Conservation (phyloP, 2,797 vertebrate species). For the Crotalus adamanteus region DNA sequence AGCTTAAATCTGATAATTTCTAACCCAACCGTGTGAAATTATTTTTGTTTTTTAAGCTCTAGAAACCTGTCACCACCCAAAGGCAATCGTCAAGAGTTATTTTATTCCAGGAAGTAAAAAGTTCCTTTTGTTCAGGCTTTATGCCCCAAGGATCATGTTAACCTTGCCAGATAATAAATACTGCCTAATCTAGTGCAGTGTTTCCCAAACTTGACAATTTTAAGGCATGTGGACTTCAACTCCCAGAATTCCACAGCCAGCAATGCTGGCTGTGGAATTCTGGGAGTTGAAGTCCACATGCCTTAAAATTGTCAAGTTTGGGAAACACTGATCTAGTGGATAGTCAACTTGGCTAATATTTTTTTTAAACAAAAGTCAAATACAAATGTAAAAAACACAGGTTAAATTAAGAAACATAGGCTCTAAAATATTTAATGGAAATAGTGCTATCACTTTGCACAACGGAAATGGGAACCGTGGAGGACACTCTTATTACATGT, state of each 20-base stretch:
- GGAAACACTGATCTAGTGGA: background rate
- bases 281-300: too few relatives aligned
- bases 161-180: background rate
- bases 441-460: background rate
- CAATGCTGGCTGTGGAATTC: too few relatives aligned
- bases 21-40: background rate
- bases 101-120: background rate
- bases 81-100: background rate
- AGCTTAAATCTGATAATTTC: background rate
- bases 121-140: background rate
- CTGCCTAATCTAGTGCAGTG: background rate
- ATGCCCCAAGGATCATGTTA: background rate
- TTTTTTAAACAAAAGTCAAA: background rate
- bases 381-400: background rate
- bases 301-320: too few relatives aligned
- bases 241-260: too few relatives aligned
- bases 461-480: background rate
- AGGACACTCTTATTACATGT: background rate
- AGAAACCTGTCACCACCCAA: background rate
- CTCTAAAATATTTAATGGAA: background rate
- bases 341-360: background rate
- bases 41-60: background rate
- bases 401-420: background rate
- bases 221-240: too few relatives aligned
- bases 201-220: too few relatives aligned